Conservation (phyloP, 2,113 vertebrate species). For the Sigmodon hispidus region DNA sequence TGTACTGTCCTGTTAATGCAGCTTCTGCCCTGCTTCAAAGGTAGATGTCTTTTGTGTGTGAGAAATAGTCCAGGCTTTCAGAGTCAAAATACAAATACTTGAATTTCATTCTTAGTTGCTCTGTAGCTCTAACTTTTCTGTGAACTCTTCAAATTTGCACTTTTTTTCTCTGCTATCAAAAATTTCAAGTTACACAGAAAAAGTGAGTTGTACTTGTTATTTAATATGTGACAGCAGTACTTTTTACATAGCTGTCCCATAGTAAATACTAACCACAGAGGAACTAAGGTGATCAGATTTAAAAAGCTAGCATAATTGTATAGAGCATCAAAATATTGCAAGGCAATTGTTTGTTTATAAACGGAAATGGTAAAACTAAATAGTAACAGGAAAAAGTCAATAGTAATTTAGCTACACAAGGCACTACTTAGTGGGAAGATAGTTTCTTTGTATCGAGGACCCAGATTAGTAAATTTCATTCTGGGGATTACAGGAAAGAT, state of each 20-base stretch:
- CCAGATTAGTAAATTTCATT: constrained; percentile 27
- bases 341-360: background rate
- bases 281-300: constrained; percentile 29
- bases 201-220: background rate
- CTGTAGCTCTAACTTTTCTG: background rate
- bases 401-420: background rate
- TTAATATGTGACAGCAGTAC: background rate
- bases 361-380: background rate
- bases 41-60: constrained; percentile 28
- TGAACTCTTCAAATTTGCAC: constrained; percentile 29
- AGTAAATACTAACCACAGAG: background rate
- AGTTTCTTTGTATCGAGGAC: background rate
- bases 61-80: constrained; percentile 19
- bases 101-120: background rate
- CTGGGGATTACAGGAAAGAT: constrained; percentile 47
- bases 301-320: constrained; percentile 12
- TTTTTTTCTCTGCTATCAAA: background rate
- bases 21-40: constrained; percentile 13
- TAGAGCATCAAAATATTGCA: constrained; percentile 6
- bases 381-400: background rate
- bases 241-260: background rate
- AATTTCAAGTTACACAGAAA: background rate
- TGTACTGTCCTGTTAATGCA: background rate
- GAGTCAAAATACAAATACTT: background rate
- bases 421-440: background rate